phyloP scores from a whole-genome alignment of 2,888 invertebrate genomes.

The Oligia latruncula region DNA sequence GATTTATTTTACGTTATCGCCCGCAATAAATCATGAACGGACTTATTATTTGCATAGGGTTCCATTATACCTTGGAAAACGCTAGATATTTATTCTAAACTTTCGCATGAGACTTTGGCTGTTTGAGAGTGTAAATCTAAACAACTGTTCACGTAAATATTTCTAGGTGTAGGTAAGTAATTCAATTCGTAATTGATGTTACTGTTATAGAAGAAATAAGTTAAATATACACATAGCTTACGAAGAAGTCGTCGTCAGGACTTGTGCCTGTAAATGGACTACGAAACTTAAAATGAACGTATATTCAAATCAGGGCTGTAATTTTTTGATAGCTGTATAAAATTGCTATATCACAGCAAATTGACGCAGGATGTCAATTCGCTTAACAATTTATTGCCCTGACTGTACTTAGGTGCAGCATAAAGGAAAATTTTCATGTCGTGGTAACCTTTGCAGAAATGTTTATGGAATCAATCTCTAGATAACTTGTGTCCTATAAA shows the following conservation, averaged over 20 bases:
- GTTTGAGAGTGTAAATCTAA: background rate
- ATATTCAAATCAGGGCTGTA: background rate
- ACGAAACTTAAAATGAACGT: background rate
- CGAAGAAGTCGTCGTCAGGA: background rate
- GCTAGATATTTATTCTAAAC: background rate
- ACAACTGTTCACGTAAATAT: background rate
- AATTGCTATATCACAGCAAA: background rate
- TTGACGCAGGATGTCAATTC: background rate
- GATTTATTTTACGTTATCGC: slow-evolving; percentile 50
- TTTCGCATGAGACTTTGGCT: background rate
- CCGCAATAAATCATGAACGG: slow-evolving; percentile 42
- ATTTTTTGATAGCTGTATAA: background rate
- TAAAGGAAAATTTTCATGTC: background rate
- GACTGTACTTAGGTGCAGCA: background rate
- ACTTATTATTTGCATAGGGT: slow-evolving; percentile 44
- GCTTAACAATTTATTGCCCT: background rate
- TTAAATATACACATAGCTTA: background rate
- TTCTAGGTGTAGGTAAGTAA: background rate
- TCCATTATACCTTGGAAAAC: slow-evolving; percentile 17
- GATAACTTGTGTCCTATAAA: too few species aligned
- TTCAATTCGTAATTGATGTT: background rate
- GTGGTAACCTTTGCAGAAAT: background rate
- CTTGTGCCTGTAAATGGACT: background rate
- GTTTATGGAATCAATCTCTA: background rate
- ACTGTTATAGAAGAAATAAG: background rate